Percentiles rank a stretch among this genome's conserved stretches.
These are phyloP conservation scores for Pica pica DNA, from an alignment of 2,113 vertebrate genomes.

Conservation along the genomic window DNA sequence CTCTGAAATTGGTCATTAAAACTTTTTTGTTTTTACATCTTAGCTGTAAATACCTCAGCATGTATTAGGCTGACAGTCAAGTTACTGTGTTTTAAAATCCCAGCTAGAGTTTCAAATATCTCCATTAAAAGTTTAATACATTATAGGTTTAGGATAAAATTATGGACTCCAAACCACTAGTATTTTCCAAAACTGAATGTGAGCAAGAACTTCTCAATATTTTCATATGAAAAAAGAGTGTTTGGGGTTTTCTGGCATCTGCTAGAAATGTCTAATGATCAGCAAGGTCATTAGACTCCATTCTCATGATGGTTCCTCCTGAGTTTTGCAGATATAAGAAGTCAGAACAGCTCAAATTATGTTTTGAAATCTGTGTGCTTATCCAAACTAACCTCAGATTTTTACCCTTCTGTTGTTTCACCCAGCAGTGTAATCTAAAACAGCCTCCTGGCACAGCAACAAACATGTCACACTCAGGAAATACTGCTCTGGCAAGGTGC, in stretches of 20 bases:
- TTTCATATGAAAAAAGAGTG: neutral
- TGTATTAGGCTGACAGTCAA: neutral
- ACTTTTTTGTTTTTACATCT: neutral
- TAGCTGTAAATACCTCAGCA: neutral
- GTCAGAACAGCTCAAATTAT: neutral
- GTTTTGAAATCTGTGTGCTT: neutral
- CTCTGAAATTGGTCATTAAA: neutral
- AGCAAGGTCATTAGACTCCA: neutral
- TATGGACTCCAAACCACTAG: neutral
- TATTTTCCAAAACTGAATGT: neutral
- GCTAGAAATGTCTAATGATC: neutral
- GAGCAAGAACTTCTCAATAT: neutral
- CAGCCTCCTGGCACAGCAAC: neutral
- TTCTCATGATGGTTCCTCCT: neutral
- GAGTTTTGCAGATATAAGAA: neutral
- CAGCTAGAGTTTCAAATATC: neutral
- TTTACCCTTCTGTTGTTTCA: neutral
- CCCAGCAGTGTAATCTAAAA: neutral
- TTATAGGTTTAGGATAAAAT: neutral
- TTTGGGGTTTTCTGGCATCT: neutral
- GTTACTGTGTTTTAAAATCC: neutral
- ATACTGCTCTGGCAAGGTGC: neutral
- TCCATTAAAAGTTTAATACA: neutral
- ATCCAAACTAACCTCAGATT: neutral
- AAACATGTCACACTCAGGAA: neutral